Conservation (phyloP, 2,113 vertebrate genomes). For the Brachypodius melanocephalos region DNA sequence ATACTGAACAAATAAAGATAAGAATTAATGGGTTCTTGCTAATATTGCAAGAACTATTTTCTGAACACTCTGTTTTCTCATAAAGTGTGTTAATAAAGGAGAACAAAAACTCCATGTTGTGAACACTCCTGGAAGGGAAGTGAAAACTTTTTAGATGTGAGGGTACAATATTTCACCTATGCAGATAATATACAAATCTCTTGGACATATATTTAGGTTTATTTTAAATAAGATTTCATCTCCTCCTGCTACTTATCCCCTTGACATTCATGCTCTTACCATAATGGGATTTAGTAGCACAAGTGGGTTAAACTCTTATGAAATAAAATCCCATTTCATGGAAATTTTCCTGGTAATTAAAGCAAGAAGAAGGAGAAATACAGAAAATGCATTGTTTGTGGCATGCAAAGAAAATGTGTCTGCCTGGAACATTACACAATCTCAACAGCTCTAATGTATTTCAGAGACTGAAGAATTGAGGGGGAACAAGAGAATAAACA, state of each 20-base stretch:
- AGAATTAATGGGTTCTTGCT: not conserved
- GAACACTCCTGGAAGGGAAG: not conserved
- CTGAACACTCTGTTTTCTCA: not conserved
- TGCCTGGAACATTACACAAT: not conserved
- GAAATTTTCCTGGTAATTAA: constrained; percentile 16
- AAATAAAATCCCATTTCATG: constrained; percentile 44
- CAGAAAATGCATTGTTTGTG: not conserved
- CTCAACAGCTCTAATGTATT: not conserved
- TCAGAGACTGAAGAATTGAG: not conserved
- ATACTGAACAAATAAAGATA: not conserved
- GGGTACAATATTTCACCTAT: not conserved
- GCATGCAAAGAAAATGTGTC: not conserved
- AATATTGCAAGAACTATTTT: not conserved
- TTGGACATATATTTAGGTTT: not conserved
- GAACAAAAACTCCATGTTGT: not conserved
- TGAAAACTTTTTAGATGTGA: not conserved
- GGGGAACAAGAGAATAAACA: not conserved
- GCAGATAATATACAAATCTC: not conserved
- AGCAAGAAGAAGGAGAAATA: not conserved
- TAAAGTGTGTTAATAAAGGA: not conserved
- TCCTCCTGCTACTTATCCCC: not conserved
- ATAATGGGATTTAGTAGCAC: not conserved
- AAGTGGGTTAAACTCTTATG: not conserved
- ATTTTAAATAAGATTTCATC: not conserved
- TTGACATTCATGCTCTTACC: not conserved